Evolutionary conservation across 2,113 vertebrate species (phyloP), one percentile per base, ranked within the genome.

Genomic region (Vulpes vulpes): DNA sequence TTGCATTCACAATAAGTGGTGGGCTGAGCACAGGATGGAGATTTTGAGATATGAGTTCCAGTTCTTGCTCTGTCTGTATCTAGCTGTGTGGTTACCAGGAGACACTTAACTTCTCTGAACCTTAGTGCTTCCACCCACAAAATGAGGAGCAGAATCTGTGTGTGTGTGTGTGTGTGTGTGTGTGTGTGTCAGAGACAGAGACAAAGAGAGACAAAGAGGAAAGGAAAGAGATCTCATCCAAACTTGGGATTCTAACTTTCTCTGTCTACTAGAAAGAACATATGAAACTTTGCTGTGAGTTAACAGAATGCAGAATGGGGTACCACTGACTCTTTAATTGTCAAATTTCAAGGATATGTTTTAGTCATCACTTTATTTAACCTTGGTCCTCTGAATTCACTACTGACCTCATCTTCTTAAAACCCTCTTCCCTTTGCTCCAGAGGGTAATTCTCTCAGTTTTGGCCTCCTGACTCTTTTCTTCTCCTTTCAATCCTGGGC

Each of bases 1-100:
- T 0, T 93, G 62, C 57, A 97, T 86, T 96, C 93, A 94, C 60
- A 95, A 1, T 91, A 86, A 84, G 64, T 93, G 73, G 67, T 93
- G 23, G 62, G 59, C 27, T 91, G 43, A 89, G 43, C 12, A 83
- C 22, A n/a, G 22, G 65, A 88, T 64, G 78, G 20, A 89, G 67
- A 67, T 93, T 86, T 79, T 60, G 49, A 97, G 91, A 86, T 90
- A 83, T 27, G 43, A 96, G 74, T 96, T 97, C 86, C 35, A 93
- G 57, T 89, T 96, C 60, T 69, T 59, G n/a, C 82, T 69, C 22
- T 90, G 59, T 49, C 23, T 89, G 17, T 35, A 91, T 78, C 71
- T 71, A 60, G 69, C 81, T 95, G 51, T 93, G 76, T 89, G 74
- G 73, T 60, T 90, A 69, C 30, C 65, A 92, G 32, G 79, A 95